These are phyloP conservation scores for Nestor notabilis DNA, from an alignment of 2,113 vertebrate genomes.

Conservation along the genomic window DNA sequence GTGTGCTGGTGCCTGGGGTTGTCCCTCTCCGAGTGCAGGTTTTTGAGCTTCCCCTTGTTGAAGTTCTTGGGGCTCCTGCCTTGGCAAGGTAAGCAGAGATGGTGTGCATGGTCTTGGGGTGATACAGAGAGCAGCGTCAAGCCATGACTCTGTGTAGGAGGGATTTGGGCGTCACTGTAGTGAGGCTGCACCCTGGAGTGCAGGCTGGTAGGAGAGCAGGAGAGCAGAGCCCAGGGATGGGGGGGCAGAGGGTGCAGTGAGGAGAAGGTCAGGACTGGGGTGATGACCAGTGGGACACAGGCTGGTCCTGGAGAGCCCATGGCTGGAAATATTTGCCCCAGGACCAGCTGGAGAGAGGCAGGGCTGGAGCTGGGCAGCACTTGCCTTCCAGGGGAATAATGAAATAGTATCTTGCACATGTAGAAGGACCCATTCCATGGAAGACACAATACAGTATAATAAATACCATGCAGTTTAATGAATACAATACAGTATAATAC, in stretches of 20 bases:
- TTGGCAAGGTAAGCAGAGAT: neutral
- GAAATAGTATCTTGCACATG: neutral
- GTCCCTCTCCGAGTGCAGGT: neutral
- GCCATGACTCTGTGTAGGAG: neutral
- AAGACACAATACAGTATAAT: neutral
- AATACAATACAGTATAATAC: neutral
- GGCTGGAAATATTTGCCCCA: neutral
- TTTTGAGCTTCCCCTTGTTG: rapidly evolving
- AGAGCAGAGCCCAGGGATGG: neutral
- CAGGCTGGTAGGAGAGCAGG: neutral
- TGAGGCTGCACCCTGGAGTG: neutral
- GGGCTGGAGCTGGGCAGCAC: neutral
- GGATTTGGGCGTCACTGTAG: rapidly evolving
- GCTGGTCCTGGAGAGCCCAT: rapidly evolving
- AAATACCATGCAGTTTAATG: neutral
- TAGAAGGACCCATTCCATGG: neutral
- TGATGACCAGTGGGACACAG: rapidly evolving
- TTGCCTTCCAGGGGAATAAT: too few relatives aligned
- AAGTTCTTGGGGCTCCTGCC: neutral
- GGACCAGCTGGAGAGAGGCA: neutral
- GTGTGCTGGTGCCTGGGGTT: neutral
- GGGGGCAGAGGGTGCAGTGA: rapidly evolving
- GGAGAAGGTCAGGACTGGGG: rapidly evolving
- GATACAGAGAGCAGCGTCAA: neutral
- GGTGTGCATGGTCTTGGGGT: neutral